Percentiles rank a stretch among this genome's conserved stretches.
These are phyloP conservation scores for Tinea semifulvella DNA, from an alignment of 2,888 invertebrate species.

Conservation along the genomic window DNA sequence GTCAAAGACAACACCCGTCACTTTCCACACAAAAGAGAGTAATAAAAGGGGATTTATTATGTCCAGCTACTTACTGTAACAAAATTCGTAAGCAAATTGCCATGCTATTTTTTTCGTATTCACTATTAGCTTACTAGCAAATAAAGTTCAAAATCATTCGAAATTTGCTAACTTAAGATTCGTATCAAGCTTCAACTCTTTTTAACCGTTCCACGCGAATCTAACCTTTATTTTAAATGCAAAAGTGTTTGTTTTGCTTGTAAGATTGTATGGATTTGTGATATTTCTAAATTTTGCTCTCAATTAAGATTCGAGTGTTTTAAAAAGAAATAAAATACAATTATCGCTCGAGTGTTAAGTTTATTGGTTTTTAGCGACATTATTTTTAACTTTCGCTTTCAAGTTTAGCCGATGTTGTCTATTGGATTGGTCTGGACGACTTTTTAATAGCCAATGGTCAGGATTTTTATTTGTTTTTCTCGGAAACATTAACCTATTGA, in stretches of 20 bases:
- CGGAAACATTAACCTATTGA: too few species aligned
- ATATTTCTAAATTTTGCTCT: not conserved
- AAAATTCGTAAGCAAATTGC: too few species aligned
- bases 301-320: not conserved
- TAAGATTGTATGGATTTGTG: slow-evolving; percentile 4
- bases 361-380: slow-evolving; percentile 29
- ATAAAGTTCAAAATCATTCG: not conserved
- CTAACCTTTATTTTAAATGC: not conserved
- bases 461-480: too few species aligned
- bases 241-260: slow-evolving; percentile 9
- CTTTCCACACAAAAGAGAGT: slow-evolving; percentile 18
- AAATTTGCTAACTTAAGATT: not conserved
- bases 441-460: too few species aligned
- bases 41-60: slow-evolving; percentile 58
- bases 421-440: not conserved
- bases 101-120: too few species aligned
- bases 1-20: not conserved
- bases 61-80: slow-evolving; percentile 37
- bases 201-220: not conserved
- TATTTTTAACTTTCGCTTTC: slow-evolving; percentile 26
- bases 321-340: slow-evolving; percentile 20
- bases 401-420: slow-evolving; percentile 24
- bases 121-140: not conserved
- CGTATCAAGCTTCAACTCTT: not conserved
- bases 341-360: slow-evolving; percentile 40